phyloP scores from a whole-genome alignment of 2,797 vertebrate genomes.

The Urophycis tenuis region DNA sequence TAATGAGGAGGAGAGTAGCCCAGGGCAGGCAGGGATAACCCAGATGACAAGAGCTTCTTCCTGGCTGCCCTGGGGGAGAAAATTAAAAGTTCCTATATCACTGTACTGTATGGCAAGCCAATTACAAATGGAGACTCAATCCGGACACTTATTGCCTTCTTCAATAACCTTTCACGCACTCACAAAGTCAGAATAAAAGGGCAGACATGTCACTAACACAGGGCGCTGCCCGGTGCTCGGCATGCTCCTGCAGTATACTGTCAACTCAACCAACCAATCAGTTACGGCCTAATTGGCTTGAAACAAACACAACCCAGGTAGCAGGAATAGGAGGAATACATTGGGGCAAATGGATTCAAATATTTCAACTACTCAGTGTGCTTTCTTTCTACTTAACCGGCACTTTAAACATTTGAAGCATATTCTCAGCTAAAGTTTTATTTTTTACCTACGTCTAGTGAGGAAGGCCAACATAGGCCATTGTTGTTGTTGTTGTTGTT shows the following conservation, averaged over 20 bases:
- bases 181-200: constrained; percentile 39
- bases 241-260: constrained; percentile 49
- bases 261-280: constrained; percentile 55
- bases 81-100: constrained; percentile 67
- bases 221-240: constrained; percentile 35
- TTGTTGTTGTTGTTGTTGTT: neutral
- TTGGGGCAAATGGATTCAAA: constrained; percentile 47
- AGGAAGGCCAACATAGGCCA: constrained; percentile 51
- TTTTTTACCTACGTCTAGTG: constrained; percentile 29
- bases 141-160: constrained; percentile 73
- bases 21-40: constrained; percentile 57
- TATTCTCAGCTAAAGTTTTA: constrained; percentile 44
- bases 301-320: constrained; percentile 60
- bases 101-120: constrained; percentile 81
- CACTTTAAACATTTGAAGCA: constrained; percentile 29
- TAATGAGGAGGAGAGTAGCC: constrained; percentile 65
- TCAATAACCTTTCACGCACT: constrained; percentile 54
- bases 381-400: constrained; percentile 13
- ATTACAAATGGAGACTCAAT: constrained; percentile 75
- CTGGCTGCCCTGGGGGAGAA: constrained; percentile 58
- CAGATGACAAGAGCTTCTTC: constrained; percentile 47
- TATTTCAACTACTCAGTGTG: constrained; percentile 9
- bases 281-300: constrained; percentile 60
- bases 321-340: constrained; percentile 40
- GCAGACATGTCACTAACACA: constrained; percentile 40